Evolutionary conservation across 2,113 vertebrate genomes (phyloP), one percentile per base, ranked within the genome.

Genomic region (Agapornis roseicollis): DNA sequence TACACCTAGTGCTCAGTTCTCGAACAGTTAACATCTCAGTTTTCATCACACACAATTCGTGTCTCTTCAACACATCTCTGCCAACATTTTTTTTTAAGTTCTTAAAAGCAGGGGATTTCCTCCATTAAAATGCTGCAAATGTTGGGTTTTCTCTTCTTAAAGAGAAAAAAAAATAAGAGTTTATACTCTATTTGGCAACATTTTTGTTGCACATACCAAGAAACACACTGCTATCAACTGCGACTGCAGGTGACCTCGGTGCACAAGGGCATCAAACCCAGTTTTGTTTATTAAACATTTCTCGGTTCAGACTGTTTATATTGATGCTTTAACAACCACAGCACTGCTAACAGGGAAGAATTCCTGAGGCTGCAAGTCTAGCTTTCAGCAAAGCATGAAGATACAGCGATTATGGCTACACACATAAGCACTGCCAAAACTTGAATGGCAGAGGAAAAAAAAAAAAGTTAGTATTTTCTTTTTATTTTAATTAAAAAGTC

Each of bases 141-240:
- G 7, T 7, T 17, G 25, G 2, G 7, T 11, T 63, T 60, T 41
- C 47, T 16, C 14, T 53, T 63, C 35, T 42, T 68, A 35, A 49
- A 58, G 2, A 6, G 4, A 13, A 65, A 19, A n/a, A 58, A n/a
- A 58, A 37, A 9, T 11, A 41, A 29, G 0, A 0, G 6, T 17
- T 79, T 72, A 42, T 60, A 63, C 3, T 50, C 27, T 17, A 1
- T 42, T 73, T 35, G 29, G 50, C 20, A 85, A 5, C 37, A 27
- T 20, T 71, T 90, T 60, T 66, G 17, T 25, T 35, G 5, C 11
- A 22, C 0, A 4, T 33, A 66, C 7, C 17, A 71, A 46, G 50
- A 41, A 85, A 52, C 29, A 64, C 3, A 6, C 0, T 17, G 39
- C 17, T 77, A 52, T 12, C 8, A 64, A 55, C 27, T 5, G 7